Evolutionary conservation across 2,113 vertebrate species (phyloP), one percentile per base, ranked within the genome.

Genomic region (Oreochromis niloticus): DNA sequence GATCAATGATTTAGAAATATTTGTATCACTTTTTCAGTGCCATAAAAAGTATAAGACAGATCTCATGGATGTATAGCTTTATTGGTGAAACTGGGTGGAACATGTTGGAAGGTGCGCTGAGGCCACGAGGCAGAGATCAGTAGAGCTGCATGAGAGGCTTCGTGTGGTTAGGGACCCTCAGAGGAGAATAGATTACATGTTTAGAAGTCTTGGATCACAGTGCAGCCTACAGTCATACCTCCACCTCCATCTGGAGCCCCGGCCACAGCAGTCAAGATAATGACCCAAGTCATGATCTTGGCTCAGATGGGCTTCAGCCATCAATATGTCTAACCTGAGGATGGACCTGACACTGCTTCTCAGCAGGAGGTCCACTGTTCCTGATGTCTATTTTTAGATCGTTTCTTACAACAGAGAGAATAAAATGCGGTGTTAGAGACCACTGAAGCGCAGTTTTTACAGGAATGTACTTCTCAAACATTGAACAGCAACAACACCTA

Each of bases 131-230:
- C 61, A 59, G 85, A 92, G 93, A 94, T 94, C 92, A 92, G 84
- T 93, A 80, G 93, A 81, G 50, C 81, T 90, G 90, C 88, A 84
- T 87, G 89, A 88, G 90, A 61, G 92, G 87, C 90, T 92, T 94
- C 93, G 91, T 92, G 94, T 82, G 91, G 94, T 93, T 88, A 85
- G 91, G 80, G 93, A 94, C 79, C 87, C 89, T 94, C 94, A 66
- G 85, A 93, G 89, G 90, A 89, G 88, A 89, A 83, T 87, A 86
- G 90, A 89, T 93, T 91, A 92, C 85, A 86, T 91, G 90, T 93
- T 93, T 88, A 92, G 92, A 94, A 88, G 94, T 89, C 90, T 87
- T 68, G 92, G 92, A 95, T 95, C 94, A 94, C 90, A 95, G 92
- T 34, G 56, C 85, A 91, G 92, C 94, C 92, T 90, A 88, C 81